Evolutionary conservation across 2,113 vertebrate genomes (phyloP).

Genomic region (Chelonoidis abingdonii): DNA sequence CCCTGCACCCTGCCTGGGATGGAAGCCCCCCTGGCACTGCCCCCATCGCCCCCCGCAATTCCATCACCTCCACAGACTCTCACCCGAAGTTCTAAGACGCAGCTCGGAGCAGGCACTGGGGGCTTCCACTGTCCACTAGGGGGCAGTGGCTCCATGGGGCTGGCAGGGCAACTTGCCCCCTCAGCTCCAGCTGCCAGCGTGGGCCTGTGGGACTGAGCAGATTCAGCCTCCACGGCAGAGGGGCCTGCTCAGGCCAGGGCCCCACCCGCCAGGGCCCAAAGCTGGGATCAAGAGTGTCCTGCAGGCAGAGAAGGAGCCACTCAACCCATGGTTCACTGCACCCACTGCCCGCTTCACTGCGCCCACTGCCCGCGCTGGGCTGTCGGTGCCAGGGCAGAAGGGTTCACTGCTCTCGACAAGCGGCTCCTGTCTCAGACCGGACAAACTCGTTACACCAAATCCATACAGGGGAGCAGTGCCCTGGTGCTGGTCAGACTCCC

Average conservation of each 20-base stretch:
- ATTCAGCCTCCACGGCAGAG: background rate
- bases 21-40: background rate
- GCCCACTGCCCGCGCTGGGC: no score
- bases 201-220: background rate
- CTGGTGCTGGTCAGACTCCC: no score
- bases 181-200: background rate
- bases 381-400: no score
- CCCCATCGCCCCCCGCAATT: background rate
- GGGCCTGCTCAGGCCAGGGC: background rate
- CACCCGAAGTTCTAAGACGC: background rate
- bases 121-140: background rate
- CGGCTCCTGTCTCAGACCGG: no score
- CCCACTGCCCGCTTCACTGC: no score
- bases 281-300: background rate
- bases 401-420: background rate
- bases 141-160: background rate
- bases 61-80: slow-evolving; percentile 54
- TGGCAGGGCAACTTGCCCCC: no score
- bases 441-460: no score
- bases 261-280: background rate
- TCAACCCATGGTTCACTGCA: background rate
- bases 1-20: rapidly evolving
- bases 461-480: no score
- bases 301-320: background rate
- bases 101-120: background rate